These are phyloP conservation scores for Philhelius pedissequus DNA, from an alignment of 2,888 invertebrate species.

Conservation along the genomic window DNA sequence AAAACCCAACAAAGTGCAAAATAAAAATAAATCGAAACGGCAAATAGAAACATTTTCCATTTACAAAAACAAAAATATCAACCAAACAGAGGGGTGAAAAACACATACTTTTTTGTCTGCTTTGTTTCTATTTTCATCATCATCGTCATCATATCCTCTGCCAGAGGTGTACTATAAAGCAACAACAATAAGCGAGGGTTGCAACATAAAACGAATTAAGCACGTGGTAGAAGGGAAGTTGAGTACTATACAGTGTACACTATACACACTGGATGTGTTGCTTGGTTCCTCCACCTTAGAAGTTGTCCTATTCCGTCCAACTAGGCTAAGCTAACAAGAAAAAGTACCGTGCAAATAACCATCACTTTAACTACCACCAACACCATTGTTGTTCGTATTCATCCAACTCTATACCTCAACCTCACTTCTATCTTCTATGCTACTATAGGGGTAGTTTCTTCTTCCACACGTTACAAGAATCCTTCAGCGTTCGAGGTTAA, in stretches of 20 bases:
- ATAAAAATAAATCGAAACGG: conserved; percentile 65
- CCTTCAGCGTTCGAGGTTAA: conserved; percentile 39
- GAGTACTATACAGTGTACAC: neutral
- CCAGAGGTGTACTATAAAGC: conserved; percentile 11
- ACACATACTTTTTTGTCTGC: conserved; percentile 20
- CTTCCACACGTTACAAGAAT: conserved; percentile 22
- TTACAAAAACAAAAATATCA: conserved; percentile 8
- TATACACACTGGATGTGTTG: neutral
- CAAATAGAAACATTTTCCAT: conserved; percentile 68
- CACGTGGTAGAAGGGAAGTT: conserved; percentile 39
- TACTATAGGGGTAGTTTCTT: conserved; percentile 50
- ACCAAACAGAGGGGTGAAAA: conserved; percentile 58
- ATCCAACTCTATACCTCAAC: neutral
- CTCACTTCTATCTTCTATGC: neutral
- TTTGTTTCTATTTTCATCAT: conserved; percentile 56
- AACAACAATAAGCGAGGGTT: conserved; percentile 42
- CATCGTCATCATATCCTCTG: conserved; percentile 18
- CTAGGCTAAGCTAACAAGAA: conserved; percentile 19
- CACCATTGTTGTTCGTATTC: neutral
- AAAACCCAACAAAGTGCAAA: conserved; percentile 11
- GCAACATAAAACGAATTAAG: conserved; percentile 63
- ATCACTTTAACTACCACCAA: conserved; percentile 32
- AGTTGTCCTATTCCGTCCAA: neutral
- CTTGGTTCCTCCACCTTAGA: conserved; percentile 60
- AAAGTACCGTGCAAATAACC: conserved; percentile 51